Base-by-base conservation (phyloP, 2,888 invertebrate species). In the Onthophagus sagittarius region DNA sequence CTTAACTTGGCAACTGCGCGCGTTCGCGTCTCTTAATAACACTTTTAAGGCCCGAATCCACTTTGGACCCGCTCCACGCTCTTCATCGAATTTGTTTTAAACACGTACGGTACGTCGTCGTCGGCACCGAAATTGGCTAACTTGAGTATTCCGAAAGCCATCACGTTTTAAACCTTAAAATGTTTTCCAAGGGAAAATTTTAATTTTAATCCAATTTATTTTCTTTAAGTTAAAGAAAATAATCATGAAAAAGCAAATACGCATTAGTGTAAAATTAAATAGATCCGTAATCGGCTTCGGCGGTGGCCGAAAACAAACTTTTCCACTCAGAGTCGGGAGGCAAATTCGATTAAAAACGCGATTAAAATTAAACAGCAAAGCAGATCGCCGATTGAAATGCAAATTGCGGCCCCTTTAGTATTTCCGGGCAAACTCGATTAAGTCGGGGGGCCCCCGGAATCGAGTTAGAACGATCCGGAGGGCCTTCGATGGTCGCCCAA, bases 51-150 rank as follows among this genome's bases (percentile, higher is more conserved):
- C 53, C 39, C 78, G 81, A 83, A 83, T 81, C 82, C 80, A 80
- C 82, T 82, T 82, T 80, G 74, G 39, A 53, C 76, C 76, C 62
- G 23, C 62, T 63, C 70, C 70, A 77, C 78, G 80, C 80, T 83
- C 82, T 83, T 83, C 82, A 84, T 84, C 83, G 83, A 84, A 83
- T 83, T 83, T 81, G 80, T 83, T 84, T 82, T 82, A 82, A 83
- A 83, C 82, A 83, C 82, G 81, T 82, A 80, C 82, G n/a, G n/a
- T n/a, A n/a, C n/a, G n/a, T n/a, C n/a, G 81, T 82, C 23, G 39
- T 11, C 39, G 39, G 39, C 6, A 53, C 39, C 39, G 39, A 53
- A 23, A 53, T 53, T 53, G 39, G 11, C 39, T 53, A 53, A 53
- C 39, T 53, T 53, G 39, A 11, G 39, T 53, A 53, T 53, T 53